Conservation (phyloP, 2,113 vertebrate species). For the Poeciliopsis retropinna region DNA sequence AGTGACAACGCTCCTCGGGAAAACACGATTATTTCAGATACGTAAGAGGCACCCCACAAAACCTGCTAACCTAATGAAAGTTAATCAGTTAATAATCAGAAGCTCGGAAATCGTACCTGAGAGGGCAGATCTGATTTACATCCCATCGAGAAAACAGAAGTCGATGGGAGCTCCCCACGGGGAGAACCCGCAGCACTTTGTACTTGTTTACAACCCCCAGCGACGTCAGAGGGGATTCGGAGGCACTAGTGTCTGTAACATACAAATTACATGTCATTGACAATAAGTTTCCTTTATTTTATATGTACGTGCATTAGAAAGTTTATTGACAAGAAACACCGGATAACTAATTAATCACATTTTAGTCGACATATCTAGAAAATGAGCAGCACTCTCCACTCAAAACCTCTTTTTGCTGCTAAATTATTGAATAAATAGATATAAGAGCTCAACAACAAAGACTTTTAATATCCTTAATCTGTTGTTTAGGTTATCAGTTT, state of each 20-base stretch:
- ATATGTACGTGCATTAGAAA: neutral
- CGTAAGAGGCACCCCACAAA: conserved; percentile 10
- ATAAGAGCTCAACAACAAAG: too few relatives aligned
- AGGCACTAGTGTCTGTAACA: too few relatives aligned
- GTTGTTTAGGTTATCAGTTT: too few relatives aligned
- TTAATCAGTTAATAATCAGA: conserved; percentile 64
- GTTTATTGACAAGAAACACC: too few relatives aligned
- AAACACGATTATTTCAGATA: conserved; percentile 55
- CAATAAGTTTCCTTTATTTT: neutral
- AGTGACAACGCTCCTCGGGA: conserved; percentile 14
- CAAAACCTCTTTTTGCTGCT: too few relatives aligned
- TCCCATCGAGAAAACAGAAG: conserved; percentile 32
- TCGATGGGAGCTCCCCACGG: conserved; percentile 27
- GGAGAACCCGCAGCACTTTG: conserved; percentile 9
- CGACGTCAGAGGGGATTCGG: neutral
- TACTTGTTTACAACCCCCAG: neutral
- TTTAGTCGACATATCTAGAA: too few relatives aligned
- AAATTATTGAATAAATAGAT: too few relatives aligned
- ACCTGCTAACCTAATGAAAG: conserved; percentile 46
- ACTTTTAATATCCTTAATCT: too few relatives aligned
- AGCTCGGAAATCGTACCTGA: conserved; percentile 35
- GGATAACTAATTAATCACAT: too few relatives aligned
- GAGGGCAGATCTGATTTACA: conserved; percentile 41
- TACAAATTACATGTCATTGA: neutral
- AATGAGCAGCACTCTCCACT: too few relatives aligned